These are phyloP conservation scores for Leptopilina drosophilae DNA, from an alignment of 2,888 invertebrate genomes.

Conservation along the genomic window DNA sequence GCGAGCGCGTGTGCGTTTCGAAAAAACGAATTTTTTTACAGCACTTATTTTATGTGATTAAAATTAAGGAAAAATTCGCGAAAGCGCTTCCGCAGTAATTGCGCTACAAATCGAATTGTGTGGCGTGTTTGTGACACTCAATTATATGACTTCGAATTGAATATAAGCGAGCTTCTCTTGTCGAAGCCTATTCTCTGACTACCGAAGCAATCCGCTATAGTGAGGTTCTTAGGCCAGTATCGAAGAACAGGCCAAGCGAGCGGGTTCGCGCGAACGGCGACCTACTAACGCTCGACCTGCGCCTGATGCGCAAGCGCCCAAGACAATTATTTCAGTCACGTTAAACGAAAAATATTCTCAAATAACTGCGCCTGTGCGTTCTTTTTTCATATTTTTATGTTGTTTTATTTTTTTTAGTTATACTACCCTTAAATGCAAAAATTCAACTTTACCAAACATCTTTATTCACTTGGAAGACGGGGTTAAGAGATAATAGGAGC, in stretches of 20 bases:
- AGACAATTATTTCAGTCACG: constrained; percentile 25
- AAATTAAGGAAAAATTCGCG: constrained; percentile 1
- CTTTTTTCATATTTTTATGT: neutral
- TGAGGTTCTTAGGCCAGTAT: constrained; percentile 42
- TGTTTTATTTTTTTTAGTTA: neutral
- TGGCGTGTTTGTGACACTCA: constrained; percentile 36
- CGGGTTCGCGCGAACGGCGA: constrained; percentile 60
- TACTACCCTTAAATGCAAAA: neutral
- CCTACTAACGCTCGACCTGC: constrained; percentile 60
- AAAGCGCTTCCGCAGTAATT: constrained; percentile 21
- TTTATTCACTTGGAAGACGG: neutral
- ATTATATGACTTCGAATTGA: constrained; percentile 7
- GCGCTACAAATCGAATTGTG: neutral
- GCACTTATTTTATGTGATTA: too few relatives aligned
- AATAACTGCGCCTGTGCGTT: constrained; percentile 16
- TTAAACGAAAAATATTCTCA: constrained; percentile 32
- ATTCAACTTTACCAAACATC: neutral
- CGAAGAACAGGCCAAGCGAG: constrained; percentile 40
- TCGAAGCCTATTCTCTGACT: constrained; percentile 55
- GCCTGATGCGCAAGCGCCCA: constrained; percentile 55
- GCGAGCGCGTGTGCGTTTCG: neutral
- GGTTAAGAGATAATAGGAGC: neutral
- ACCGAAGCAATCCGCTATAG: constrained; percentile 43
- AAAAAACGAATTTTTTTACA: too few relatives aligned
- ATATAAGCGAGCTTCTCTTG: constrained; percentile 46